Evolutionary conservation across 2,888 invertebrate species (phyloP), one percentile per base, ranked within the genome.

Genomic region (Fragum sueziense): DNA sequence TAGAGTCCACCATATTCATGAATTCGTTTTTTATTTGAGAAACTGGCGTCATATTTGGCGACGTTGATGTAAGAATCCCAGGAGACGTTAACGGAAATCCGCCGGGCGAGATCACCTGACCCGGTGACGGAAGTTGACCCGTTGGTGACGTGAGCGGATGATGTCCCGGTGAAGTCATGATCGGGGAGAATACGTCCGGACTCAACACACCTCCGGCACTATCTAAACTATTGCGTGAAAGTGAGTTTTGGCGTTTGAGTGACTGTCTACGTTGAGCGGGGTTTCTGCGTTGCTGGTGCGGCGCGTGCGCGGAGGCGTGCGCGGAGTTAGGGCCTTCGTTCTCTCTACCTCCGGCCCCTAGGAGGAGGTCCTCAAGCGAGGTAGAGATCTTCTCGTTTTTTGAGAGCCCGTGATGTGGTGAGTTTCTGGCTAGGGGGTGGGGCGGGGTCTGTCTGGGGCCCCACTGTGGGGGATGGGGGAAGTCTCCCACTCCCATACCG

Each of bases 331-430:
- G 87, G 87, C 87, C 86, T 84, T 88, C 82, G 62, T 88, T 88
- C 85, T 89, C 88, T 79, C 88, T 88, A 86, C 88, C 89, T 82
- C 88, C 87, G 85, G 90, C 88, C 88, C 89, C 89, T 79, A 78
- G 86, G 88, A 89, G 88, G 85, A 87, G 84, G 62, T 85, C 90
- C 88, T 90, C 90, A 87, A 88, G 89, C 87, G 91, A 90, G 88
- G 90, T 89, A 89, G 91, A 90, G 89, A 87, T 88, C 87, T 88
- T 88, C 89, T 90, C 90, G 90, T 90, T 91, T 91, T 91, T 91
- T 91, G 89, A 82, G 80, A 86, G 78, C 86, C 88, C 57, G 76
- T 85, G 54, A 87, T 89, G 70, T 83, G 82, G 71, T 70, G 83
- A 83, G 62, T 82, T 79, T 54, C 81, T 61, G 27, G 79, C 70